Base-by-base conservation (phyloP, 64 coral and sea anemone genomes). In the Montipora cactus region DNA sequence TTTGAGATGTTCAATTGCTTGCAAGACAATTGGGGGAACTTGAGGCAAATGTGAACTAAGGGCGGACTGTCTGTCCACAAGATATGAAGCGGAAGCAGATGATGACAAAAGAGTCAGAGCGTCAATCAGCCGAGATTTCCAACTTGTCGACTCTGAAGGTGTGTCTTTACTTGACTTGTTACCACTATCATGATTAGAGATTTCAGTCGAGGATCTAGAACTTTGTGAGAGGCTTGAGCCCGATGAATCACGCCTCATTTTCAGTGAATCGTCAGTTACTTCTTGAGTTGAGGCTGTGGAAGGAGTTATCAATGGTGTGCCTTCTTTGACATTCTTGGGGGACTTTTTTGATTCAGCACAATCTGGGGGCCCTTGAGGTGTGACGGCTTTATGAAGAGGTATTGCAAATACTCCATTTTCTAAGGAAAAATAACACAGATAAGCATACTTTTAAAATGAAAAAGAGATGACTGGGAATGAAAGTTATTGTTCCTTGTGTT, bases 111-210 rank as follows among this genome's bases (percentile, higher is more conserved):
- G 90, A 78, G 96, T 95, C 76, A 97, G 12, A 23, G 96, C 96
- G 66, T 97, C 96, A 79, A 97, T 97, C 73, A 97, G 86, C 59
- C 96, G 86, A 82, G 96, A 95, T 67, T 97, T 97, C 96, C 96
- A 97, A 74, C 70, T 95, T 44, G 93, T 83, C 49, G 96, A 95
- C 89, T 92, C 96, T 81, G 89, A 52, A 62, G 83, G 90, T 57
- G 76, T 71, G 68, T 77, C 81, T 81, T 66, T 93, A 48, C 67
- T 14, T 66, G 78, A 77, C 59, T 90, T 85, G 72, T 21, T 72
- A 71, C 15, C 88, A 49, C 52, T 79, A 18, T 92, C 87, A 15
- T 82, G 74, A 57, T 90, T 93, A 74, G 94, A 15, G 76, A 73
- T 89, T 16, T 93, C 90, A 21, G 46, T 80, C 18, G 84, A 95